Conservation (phyloP, 2,113 vertebrate genomes). For the Python bivittatus region DNA sequence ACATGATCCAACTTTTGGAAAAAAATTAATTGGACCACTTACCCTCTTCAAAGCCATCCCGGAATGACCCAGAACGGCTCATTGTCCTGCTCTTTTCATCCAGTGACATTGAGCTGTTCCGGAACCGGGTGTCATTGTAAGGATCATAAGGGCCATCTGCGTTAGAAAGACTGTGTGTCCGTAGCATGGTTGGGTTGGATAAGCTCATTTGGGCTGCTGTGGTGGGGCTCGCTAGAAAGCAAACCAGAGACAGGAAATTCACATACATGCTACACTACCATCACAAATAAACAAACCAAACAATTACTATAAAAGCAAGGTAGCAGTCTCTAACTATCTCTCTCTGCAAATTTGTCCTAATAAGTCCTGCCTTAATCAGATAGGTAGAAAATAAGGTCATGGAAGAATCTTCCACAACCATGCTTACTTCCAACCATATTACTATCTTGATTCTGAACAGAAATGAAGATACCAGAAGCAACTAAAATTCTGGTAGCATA, state of each 20-base stretch:
- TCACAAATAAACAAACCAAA: background rate
- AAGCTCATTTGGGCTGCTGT: slow-evolving; percentile 87
- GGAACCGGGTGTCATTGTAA: slow-evolving; percentile 84
- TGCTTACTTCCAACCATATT: background rate
- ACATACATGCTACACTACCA: background rate
- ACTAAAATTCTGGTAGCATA: background rate
- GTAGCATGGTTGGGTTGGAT: slow-evolving; percentile 80
- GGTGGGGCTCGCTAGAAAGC: slow-evolving; percentile 86
- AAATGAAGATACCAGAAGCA: background rate
- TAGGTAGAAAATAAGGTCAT: slow-evolving; percentile 3
- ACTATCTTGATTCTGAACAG: background rate
- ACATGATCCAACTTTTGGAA: background rate
- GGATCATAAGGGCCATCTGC: slow-evolving; percentile 86
- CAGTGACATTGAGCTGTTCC: slow-evolving; percentile 96
- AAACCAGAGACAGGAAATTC: slow-evolving; percentile 15
- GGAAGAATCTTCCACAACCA: rapidly evolving
- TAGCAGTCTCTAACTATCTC: slow-evolving; percentile 1
- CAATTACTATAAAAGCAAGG: background rate
- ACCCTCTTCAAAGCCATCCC: slow-evolving; percentile 99
- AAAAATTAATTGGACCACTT: slow-evolving; percentile 43
- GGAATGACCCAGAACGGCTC: slow-evolving; percentile 96
- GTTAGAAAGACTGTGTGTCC: slow-evolving; percentile 93
- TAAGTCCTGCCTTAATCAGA: slow-evolving; percentile 36
- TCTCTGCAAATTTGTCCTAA: slow-evolving; percentile 20
- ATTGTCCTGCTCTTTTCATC: slow-evolving; percentile 95